These are phyloP conservation scores for Rhinoraja longicauda DNA, from an alignment of 2,797 vertebrate species.

Conservation along the genomic window DNA sequence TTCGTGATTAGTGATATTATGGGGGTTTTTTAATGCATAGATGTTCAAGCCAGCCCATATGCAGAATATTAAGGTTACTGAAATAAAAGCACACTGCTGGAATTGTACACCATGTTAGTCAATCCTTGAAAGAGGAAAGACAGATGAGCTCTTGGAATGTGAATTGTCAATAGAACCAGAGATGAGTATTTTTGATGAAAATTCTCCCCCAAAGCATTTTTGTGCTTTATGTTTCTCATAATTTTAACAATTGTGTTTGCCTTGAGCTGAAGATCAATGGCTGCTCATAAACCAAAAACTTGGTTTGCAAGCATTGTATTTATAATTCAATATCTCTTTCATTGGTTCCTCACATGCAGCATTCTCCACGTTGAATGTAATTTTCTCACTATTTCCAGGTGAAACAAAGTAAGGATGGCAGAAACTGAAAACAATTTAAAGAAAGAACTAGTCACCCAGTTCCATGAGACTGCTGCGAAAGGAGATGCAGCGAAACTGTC, in stretches of 20 bases:
- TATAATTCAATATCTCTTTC: neutral
- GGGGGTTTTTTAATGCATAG: neutral
- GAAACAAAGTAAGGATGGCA: conserved; percentile 51
- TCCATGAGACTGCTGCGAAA: conserved; percentile 65
- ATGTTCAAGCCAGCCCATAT: neutral
- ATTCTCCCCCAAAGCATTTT: neutral
- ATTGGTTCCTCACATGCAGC: neutral
- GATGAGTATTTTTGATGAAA: neutral
- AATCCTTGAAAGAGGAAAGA: neutral
- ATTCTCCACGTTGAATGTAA: neutral
- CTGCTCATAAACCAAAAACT: neutral
- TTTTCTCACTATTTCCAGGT: neutral
- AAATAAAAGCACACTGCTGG: neutral
- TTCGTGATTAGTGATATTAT: neutral
- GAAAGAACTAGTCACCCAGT: conserved; percentile 60
- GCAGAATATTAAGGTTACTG: neutral
- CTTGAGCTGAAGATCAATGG: neutral
- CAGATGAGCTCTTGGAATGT: neutral
- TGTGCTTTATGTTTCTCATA: neutral
- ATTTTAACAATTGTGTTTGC: neutral
- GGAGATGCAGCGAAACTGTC: conserved; percentile 65
- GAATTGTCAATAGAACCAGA: neutral
- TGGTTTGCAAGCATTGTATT: neutral
- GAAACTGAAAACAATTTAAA: conserved; percentile 51
- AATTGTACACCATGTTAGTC: neutral